phyloP scores from a whole-genome alignment of 1,140 invertebrate genomes.

The Belonocnema kinseyi region DNA sequence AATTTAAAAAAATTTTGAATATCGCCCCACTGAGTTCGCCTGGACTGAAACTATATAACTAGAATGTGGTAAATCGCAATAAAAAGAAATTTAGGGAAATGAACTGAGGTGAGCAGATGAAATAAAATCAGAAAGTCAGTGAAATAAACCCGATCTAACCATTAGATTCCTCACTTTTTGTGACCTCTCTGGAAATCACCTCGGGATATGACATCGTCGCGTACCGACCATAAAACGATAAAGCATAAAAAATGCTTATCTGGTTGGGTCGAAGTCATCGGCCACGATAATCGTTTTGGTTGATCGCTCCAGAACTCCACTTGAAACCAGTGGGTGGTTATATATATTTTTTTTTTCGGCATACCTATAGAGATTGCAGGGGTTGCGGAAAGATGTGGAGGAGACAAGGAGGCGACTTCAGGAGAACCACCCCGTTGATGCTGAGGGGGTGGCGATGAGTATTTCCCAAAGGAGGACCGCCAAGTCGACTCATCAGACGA shows the following conservation, averaged over 20 bases:
- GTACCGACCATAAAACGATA: constrained; percentile 29
- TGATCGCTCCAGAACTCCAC: constrained; percentile 23
- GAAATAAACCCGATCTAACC: constrained; percentile 16
- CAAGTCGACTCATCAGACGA: constrained; percentile 59
- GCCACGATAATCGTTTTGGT: constrained; percentile 28
- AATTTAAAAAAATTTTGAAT: too few species aligned
- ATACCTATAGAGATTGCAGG: constrained; percentile 18
- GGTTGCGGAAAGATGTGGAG: background rate
- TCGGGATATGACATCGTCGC: constrained; percentile 27
- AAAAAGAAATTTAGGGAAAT: constrained; percentile 22
- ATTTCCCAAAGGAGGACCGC: constrained; percentile 63
- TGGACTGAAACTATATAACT: too few species aligned
- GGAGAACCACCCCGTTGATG: constrained; percentile 32
- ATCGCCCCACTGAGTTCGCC: too few species aligned
- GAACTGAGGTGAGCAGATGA: constrained; percentile 11
- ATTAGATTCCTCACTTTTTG: background rate
- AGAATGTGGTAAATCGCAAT: background rate
- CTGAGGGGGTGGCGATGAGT: constrained; percentile 53
- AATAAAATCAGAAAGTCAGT: background rate
- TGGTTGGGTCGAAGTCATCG: constrained; percentile 13
- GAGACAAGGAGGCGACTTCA: background rate
- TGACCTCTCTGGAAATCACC: constrained; percentile 20
- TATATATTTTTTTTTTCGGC: constrained; percentile 1
- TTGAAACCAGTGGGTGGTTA: background rate
- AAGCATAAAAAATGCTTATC: constrained; percentile 32